Conservation (phyloP, 92 coral and sea anemone genomes). For the Scolanthus callimorphus region DNA sequence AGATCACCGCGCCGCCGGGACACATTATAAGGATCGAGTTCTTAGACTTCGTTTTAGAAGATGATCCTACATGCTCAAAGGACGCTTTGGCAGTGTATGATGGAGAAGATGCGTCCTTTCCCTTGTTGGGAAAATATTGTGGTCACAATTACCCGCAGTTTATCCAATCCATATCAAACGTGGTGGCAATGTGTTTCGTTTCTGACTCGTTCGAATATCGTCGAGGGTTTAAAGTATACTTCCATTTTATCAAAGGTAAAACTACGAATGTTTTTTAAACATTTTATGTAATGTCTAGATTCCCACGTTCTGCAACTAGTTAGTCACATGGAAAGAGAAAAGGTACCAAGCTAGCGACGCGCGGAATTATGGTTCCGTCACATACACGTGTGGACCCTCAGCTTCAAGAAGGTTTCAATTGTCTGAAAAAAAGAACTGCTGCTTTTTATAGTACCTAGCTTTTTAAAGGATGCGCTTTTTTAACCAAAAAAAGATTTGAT, state of each 20-base stretch:
- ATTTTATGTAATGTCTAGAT: too few species aligned
- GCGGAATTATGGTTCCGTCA: too few species aligned
- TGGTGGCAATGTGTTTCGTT: neutral
- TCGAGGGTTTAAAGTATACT: slow-evolving; percentile 58
- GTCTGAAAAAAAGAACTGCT: too few species aligned
- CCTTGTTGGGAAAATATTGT: slow-evolving; percentile 13
- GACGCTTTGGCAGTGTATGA: slow-evolving; percentile 9
- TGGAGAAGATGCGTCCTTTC: neutral
- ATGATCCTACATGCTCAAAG: neutral
- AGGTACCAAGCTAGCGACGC: too few species aligned
- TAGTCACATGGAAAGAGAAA: too few species aligned
- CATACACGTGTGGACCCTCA: too few species aligned
- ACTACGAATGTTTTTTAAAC: too few species aligned
- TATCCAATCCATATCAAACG: neutral
- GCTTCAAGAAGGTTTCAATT: too few species aligned
- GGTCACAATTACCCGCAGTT: slow-evolving; percentile 1
- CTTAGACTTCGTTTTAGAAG: slow-evolving; percentile 5
- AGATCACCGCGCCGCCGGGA: neutral
- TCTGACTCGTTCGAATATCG: slow-evolving; percentile 5
- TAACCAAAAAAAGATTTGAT: too few species aligned
- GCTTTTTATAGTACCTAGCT: too few species aligned
- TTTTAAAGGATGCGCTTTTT: too few species aligned
- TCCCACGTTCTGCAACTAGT: too few species aligned
- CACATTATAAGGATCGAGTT: slow-evolving; percentile 15
- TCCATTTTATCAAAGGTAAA: slow-evolving; percentile 7